These are phyloP conservation scores for Antrozous pallidus DNA, from an alignment of 2,797 vertebrate species.

Conservation along the genomic window DNA sequence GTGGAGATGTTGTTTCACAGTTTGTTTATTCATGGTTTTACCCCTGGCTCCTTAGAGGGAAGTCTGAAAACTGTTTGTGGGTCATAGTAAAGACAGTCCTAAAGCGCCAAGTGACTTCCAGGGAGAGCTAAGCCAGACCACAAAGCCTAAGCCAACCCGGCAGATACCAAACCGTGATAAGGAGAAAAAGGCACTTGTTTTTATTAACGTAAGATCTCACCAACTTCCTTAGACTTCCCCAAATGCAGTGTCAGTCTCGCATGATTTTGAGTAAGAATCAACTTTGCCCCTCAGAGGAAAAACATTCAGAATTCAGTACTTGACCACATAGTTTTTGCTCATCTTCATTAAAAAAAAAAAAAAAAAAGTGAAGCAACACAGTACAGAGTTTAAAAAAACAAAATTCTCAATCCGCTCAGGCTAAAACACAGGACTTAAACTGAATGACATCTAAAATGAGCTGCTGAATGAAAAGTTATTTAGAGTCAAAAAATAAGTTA, in stretches of 20 bases:
- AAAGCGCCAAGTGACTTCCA: constrained; percentile 67
- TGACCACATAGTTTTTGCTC: not conserved
- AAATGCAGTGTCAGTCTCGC: constrained; percentile 56
- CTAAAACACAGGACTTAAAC: constrained; percentile 51
- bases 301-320: not conserved
- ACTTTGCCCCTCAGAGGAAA: constrained; percentile 7
- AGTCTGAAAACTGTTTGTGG: constrained; percentile 61
- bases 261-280: constrained; percentile 13
- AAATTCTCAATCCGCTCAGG: constrained; percentile 53
- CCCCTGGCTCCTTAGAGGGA: constrained; percentile 11
- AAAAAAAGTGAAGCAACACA: not conserved
- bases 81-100: constrained; percentile 75
- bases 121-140: constrained; percentile 72
- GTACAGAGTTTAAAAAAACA: constrained; percentile 49
- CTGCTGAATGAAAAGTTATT: constrained; percentile 63
- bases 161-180: constrained; percentile 77
- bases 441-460: constrained; percentile 57
- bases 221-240: constrained; percentile 59
- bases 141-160: constrained; percentile 73
- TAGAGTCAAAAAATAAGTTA: constrained; percentile 50
- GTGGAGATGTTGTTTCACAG: not conserved
- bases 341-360: not conserved
- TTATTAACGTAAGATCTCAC: constrained; percentile 68
- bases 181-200: constrained; percentile 75
- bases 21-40: constrained; percentile 41